Evolutionary conservation across 1,140 invertebrate species (phyloP), one percentile per base, ranked within the genome.

Genomic region (Heliconius nattereri): DNA sequence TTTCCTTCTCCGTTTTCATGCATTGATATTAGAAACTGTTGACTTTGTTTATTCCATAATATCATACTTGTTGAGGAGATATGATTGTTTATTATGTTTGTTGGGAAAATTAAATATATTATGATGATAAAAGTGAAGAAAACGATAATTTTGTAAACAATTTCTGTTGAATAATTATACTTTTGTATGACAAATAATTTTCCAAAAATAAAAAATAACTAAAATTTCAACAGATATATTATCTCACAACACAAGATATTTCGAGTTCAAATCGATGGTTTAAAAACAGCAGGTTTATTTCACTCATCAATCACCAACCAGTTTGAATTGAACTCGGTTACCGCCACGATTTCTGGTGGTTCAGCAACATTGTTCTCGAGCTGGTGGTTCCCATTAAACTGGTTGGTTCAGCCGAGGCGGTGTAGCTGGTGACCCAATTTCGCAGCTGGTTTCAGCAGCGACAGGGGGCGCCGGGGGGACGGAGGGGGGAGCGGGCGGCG

Each of bases 1-100:
- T 94, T 94, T 94, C 92, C 93, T 94, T 93, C 93, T 94, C 90
- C 88, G 88, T 93, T 94, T 94, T 92, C 93, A 93, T 93, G 87
- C 89, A 92, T 93, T 92, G 88, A 91, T 93, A 93, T 94, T 93
- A 93, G 91, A 93, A 93, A 93, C 90, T 92, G 90, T 92, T 90
- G 84, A 86, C 81, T 83, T 82, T 87, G 83, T 89, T 81, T 81
- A 81, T 79, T 84, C 76, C 77, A 81, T 79, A 79, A 81, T 71
- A 72, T 40, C 40, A 71, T 73, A 81, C 75, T 84, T 81, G 80
- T 78, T 81, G 75, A 77, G 72, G 37, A 66, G 66, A 80, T 75
- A 37, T 23, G 32, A 80, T 84, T 78, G 81, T 71, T 76, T 20
- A 37, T 77, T 77, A 71, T 71, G 35, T 76, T 66, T 66, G 26